phyloP scores from a whole-genome alignment of 2,797 vertebrate species.

The Sebastes baramenuke region DNA sequence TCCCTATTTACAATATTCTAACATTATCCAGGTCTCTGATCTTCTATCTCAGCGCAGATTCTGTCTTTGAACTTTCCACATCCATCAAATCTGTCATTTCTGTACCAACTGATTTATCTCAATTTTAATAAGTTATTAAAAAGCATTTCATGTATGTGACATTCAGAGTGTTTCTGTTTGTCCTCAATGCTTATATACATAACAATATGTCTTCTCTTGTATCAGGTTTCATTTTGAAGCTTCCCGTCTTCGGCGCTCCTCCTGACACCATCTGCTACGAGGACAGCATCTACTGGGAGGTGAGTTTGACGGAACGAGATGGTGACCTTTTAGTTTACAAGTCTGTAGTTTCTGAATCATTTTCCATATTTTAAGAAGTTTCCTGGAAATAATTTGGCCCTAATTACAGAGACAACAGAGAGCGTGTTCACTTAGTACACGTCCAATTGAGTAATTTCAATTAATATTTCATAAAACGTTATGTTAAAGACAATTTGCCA shows the following conservation, averaged over 20 bases:
- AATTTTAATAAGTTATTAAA: too few species aligned
- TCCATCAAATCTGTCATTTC: neutral
- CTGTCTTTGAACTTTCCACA: neutral
- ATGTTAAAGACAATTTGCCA: neutral
- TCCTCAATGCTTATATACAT: too few species aligned
- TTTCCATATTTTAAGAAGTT: too few species aligned
- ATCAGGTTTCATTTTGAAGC: conserved; percentile 86
- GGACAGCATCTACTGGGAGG: conserved; percentile 88
- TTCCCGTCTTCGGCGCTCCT: conserved; percentile 78
- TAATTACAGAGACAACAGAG: too few species aligned
- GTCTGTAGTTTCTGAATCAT: neutral
- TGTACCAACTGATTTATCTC: neutral
- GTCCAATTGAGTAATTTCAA: too few species aligned
- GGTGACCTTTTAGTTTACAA: neutral
- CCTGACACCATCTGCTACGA: conserved; percentile 79
- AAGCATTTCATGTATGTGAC: too few species aligned
- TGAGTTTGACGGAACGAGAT: conserved; percentile 49
- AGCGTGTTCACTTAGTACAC: too few species aligned
- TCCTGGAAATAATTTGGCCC: too few species aligned
- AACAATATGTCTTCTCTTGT: neutral
- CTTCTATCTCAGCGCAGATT: neutral
- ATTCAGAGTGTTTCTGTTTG: too few species aligned
- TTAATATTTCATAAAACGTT: too few species aligned
- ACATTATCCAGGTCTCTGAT: too few species aligned
- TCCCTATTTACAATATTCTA: too few species aligned